phyloP scores from a whole-genome alignment of 2,113 vertebrate species.

The Pollimyrus isidori region DNA sequence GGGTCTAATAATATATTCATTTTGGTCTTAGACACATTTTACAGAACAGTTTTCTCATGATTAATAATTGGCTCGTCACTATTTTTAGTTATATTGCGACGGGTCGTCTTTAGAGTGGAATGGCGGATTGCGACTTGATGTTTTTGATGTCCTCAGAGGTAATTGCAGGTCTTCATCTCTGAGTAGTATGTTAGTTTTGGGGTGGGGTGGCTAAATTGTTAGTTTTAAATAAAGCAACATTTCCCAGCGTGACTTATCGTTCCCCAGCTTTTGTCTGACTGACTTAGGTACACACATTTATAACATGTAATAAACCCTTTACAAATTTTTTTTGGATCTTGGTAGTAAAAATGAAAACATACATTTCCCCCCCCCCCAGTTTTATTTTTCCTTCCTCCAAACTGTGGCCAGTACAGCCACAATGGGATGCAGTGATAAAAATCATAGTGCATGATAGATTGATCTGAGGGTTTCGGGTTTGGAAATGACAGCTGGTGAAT shows the following conservation, averaged over 20 bases:
- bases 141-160: background rate
- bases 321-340: background rate
- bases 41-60: background rate
- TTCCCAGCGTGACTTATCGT: background rate
- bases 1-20: background rate
- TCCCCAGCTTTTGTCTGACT: background rate
- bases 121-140: background rate
- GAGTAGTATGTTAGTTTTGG: background rate
- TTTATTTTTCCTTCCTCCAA: background rate
- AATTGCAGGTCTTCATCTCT: background rate
- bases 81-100: background rate
- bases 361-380: too few species aligned
- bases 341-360: background rate
- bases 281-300: background rate
- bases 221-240: background rate
- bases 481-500: background rate
- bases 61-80: background rate
- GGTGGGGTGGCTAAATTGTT: background rate
- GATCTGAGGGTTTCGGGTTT: background rate
- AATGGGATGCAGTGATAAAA: background rate
- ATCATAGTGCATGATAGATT: background rate
- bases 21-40: background rate
- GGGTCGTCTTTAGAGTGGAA: background rate
- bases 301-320: background rate
- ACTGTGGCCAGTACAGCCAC: background rate